Percentiles rank a stretch among this genome's conserved stretches.
Evolutionary conservation across 2,888 invertebrate species (phyloP).

Genomic region (Luperina nickerlii): DNA sequence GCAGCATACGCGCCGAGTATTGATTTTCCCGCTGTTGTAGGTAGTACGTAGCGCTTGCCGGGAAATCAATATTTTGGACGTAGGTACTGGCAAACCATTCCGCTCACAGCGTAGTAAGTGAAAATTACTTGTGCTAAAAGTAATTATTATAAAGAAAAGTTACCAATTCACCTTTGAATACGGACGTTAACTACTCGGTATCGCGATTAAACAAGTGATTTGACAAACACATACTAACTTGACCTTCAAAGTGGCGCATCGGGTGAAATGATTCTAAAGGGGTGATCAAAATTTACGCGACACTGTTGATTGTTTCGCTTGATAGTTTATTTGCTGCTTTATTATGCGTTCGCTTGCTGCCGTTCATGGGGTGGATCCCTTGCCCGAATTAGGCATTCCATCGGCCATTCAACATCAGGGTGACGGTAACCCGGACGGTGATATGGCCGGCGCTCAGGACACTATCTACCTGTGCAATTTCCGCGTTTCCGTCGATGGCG

Average conservation of each 20-base stretch:
- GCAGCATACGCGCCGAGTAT: constrained; percentile 80
- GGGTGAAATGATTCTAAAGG: constrained; percentile 78
- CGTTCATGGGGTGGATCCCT: constrained; percentile 86
- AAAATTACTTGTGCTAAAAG: constrained; percentile 62
- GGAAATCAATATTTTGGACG: constrained; percentile 85
- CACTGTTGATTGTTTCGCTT: constrained; percentile 84
- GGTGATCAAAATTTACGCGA: constrained; percentile 83
- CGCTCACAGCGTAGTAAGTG: constrained; percentile 69
- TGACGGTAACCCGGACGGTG: constrained; percentile 86
- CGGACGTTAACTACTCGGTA: constrained; percentile 32
- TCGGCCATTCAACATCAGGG: constrained; percentile 79
- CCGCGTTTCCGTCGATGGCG: constrained; percentile 98
- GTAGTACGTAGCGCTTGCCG: constrained; percentile 67
- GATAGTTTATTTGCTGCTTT: constrained; percentile 87
- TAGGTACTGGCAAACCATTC: constrained; percentile 78
- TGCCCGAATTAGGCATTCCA: constrained; percentile 84
- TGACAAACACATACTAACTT: constrained; percentile 50
- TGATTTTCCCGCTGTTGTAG: constrained; percentile 80
- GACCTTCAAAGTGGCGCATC: constrained; percentile 68
- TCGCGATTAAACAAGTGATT: constrained; percentile 45
- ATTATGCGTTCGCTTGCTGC: constrained; percentile 89
- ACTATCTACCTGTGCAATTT: constrained; percentile 99
- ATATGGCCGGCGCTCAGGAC: constrained; percentile 97
- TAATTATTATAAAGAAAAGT: constrained; percentile 27
- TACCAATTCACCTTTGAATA: constrained; percentile 39